Conservation (phyloP, 2,113 vertebrate genomes). For the Syrrhaptes paradoxus region DNA sequence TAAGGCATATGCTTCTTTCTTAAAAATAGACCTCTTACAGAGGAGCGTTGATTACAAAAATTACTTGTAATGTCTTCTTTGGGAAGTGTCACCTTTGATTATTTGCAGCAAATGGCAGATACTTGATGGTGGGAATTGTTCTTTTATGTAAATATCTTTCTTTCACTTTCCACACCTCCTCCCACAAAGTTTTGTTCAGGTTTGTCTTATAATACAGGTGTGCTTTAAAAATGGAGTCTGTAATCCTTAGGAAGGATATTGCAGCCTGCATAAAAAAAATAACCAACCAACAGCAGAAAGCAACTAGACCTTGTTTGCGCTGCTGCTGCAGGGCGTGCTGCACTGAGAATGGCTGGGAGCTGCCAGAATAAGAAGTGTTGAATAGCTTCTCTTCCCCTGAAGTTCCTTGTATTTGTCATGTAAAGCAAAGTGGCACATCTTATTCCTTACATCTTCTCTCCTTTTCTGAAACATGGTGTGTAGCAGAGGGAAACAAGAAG, state of each 20-base stretch:
- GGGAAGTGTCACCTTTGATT: neutral
- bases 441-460: neutral
- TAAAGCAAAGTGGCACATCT: neutral
- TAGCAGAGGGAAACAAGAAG: neutral
- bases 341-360: neutral
- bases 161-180: neutral
- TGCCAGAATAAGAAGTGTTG: neutral
- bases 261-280: neutral
- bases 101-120: neutral
- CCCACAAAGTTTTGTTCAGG: neutral
- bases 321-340: neutral
- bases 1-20: neutral
- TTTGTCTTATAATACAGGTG: neutral
- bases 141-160: neutral
- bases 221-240: neutral
- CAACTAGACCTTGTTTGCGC: neutral
- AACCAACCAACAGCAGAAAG: neutral
- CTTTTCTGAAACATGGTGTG: neutral
- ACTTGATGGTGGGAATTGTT: neutral
- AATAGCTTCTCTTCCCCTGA: neutral
- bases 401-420: neutral
- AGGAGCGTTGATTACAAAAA: constrained; percentile 12
- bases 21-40: constrained; percentile 9
- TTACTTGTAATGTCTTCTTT: neutral
- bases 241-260: neutral